These are phyloP conservation scores for Grapholita molesta DNA, from an alignment of 1,140 invertebrate genomes.

Conservation along the genomic window DNA sequence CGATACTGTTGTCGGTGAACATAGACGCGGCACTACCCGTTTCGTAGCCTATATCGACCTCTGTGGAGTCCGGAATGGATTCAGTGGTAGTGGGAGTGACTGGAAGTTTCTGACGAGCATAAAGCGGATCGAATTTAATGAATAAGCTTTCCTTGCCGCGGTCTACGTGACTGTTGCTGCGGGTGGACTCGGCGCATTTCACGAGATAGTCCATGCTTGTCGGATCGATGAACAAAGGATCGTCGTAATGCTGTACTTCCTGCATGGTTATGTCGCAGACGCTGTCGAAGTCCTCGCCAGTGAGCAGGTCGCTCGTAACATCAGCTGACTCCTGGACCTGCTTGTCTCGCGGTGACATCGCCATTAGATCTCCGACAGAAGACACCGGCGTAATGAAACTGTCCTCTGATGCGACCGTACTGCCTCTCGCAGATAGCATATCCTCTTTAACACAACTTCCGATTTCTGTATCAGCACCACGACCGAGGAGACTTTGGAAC, in stretches of 20 bases:
- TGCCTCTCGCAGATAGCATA: conserved; percentile 43
- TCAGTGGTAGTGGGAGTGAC: conserved; percentile 31
- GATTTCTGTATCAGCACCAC: conserved; percentile 19
- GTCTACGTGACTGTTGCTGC: conserved; percentile 51
- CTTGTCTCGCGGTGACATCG: conserved; percentile 45
- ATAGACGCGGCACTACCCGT: conserved; percentile 58
- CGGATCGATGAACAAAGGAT: conserved; percentile 55
- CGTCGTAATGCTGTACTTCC: conserved; percentile 53
- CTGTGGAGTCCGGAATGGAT: conserved; percentile 38
- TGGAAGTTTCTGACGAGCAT: conserved; percentile 56
- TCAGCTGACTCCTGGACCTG: conserved; percentile 35
- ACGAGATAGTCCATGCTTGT: conserved; percentile 63
- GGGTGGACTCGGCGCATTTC: conserved; percentile 56
- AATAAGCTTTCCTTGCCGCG: conserved; percentile 79
- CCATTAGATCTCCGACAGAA: conserved; percentile 57
- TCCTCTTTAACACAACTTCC: conserved; percentile 27
- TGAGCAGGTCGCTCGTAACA: conserved; percentile 55
- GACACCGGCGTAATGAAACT: conserved; percentile 57
- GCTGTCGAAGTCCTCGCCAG: conserved; percentile 57
- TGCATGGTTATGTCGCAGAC: conserved; percentile 68
- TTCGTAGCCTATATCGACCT: conserved; percentile 64
- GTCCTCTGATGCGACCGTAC: conserved; percentile 43
- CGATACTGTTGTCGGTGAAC: conserved; percentile 43
- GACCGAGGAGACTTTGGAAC: conserved; percentile 33
- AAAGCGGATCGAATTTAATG: conserved; percentile 81